Evolutionary conservation across 2,888 invertebrate genomes (phyloP), one percentile per base, ranked within the genome.

Genomic region (Scaptomyza parva): DNA sequence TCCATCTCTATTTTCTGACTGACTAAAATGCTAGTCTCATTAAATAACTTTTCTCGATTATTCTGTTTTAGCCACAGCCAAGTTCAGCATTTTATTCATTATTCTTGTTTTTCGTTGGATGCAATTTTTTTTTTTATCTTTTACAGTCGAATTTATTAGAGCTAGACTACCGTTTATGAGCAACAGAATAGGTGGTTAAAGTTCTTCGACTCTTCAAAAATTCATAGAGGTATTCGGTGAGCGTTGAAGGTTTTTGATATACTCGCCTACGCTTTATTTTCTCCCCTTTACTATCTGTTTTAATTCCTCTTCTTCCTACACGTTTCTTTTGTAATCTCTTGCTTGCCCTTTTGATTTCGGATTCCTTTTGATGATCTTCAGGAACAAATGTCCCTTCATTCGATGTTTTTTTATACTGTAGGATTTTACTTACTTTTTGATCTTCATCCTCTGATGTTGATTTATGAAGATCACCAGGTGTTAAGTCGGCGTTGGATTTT

Each of bases 151-250:
- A 3, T 17, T 26, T 44, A 7, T 0, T 8, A 6, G n/a, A 28
- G n/a, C 28, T n/a, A 17, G 2, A 1, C 17, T 37, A 9, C 2
- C 37, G 12, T 3, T 12, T 20, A 0, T 11, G 4, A 2, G n/a
- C 11, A 18, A 17, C 12, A 3, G 65, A 24, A 17, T 12, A 57
- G 4, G 71, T 72, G 20, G 54, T 14, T 6, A 71, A 50, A 9
- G 17, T 11, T 44, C 65, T 45, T 8, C 39, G 51, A 47, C 64
- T 51, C 14, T 14, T 30, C 2, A 77, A 2, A 3, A 67, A 24
- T 3, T 58, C 37, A 6, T 33, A 72, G 0, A 77, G 39, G 33
- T 51, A 72, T 30, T 61, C 33, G 0, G 35, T 14, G 18, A 73
- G 5, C 0, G 76, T 24, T n/a, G 18, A 12, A 0, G 12, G 26